These are phyloP conservation scores for Hirtodrosophila duncani DNA, from an alignment of 2,888 invertebrate species.

Conservation along the genomic window DNA sequence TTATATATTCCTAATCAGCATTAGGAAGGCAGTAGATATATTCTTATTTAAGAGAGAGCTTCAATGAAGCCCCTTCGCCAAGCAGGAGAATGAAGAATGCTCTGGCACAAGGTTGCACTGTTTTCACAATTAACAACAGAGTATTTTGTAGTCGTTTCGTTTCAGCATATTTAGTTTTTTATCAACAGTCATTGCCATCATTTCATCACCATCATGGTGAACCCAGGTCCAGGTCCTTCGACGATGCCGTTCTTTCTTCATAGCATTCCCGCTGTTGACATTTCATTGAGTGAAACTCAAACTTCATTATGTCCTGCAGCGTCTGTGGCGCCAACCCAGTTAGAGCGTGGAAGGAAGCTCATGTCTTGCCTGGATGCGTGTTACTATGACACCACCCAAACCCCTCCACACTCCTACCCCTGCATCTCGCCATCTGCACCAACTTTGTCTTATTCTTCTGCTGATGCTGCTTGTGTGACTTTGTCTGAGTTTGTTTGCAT, in stretches of 20 bases:
- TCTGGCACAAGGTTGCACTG: no score
- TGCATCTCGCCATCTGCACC: background rate
- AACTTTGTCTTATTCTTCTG: conserved; percentile 14
- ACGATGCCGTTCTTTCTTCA: conserved; percentile 8
- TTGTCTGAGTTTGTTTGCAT: conserved; percentile 70
- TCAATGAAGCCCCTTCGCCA: no score
- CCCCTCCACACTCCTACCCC: background rate
- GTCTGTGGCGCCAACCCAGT: conserved; percentile 53
- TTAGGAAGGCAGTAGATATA: no score
- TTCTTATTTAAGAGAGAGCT: no score
- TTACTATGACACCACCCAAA: background rate
- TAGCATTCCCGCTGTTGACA: conserved; percentile 55
- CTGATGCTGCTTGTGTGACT: conserved; percentile 46
- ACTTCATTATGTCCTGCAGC: conserved; percentile 72
- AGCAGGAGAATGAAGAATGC: no score
- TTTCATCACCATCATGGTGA: no score
- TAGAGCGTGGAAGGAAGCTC: conserved; percentile 43
- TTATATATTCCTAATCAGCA: no score
- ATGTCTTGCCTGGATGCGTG: conserved; percentile 45
- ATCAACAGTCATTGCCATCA: conserved; percentile 33
- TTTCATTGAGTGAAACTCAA: conserved; percentile 73
- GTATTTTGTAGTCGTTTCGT: no score
- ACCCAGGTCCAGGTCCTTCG: no score
- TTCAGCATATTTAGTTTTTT: conserved; percentile 11
- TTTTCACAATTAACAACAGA: background rate